Evolutionary conservation across 2,888 invertebrate species (phyloP), one percentile per base, ranked within the genome.

Genomic region (Drosophila affinis): DNA sequence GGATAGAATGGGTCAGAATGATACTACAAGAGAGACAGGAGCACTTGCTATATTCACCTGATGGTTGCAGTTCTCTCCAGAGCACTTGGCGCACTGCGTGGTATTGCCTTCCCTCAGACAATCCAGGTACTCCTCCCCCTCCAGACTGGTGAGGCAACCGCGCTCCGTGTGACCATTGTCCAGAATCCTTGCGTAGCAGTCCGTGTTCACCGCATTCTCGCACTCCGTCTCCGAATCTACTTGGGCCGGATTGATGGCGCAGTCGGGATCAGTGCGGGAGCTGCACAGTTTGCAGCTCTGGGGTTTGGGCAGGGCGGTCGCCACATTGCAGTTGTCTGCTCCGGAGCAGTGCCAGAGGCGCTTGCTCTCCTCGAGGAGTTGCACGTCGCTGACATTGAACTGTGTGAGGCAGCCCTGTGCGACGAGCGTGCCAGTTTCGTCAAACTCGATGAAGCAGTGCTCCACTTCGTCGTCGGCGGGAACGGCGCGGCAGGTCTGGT

Each of bases 401-500:
- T 90, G 78, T 54, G 88, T 91, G 24, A 81, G 78, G 63, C 91
- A 91, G 9, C 91, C 91, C 75, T 83, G 53, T 27, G 88, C 81
- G 2, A 51, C 39, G 34, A 91, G 57, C 0, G 47, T 10, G 1
- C 57, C 72, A 0, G 48, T 14, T 6, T 88, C 83, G 53, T 90
- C 81, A 32, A 81, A 64, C 48, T 84, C 63, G n/a, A 88, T 78
- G 27, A 78, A 90, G 67, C 91, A 91, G 14, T 88, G 81, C 27
- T 91, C 91, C 1, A 73, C 49, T 0, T 57, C n/a, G 0, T 59
- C 73, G 1, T 39, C 60, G 6, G 86, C 62, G 7, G 72, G 70
- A 0, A 86, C 80, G 1, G 89, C 85, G 1, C 82, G 81, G 48
- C 91, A 91, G 1, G 78, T 71, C 4, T 70, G 65, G 0, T 75